Evolutionary conservation across 1,140 invertebrate species (phyloP).

Genomic region (Melipona quadrifasciata): DNA sequence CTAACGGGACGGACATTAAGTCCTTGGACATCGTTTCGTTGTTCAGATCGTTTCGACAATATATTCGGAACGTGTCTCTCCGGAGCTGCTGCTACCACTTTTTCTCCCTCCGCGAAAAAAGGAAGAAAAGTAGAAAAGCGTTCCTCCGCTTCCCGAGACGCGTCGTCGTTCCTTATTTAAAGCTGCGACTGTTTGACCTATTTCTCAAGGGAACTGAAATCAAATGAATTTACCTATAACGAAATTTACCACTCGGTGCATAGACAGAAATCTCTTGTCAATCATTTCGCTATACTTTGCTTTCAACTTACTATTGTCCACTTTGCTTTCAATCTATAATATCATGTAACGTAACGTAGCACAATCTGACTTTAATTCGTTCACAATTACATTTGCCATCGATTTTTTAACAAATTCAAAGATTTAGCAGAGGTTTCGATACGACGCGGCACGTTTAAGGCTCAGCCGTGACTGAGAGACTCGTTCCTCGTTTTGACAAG

Average conservation of each 20-base stretch:
- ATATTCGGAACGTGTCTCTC: too few species aligned
- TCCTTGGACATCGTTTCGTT: background rate
- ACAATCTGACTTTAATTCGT: too few species aligned
- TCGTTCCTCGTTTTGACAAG: background rate
- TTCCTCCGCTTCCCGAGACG: conserved; percentile 1
- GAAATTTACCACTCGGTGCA: too few species aligned
- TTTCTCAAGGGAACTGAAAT: conserved; percentile 61
- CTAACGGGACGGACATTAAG: background rate
- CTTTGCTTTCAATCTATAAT: background rate
- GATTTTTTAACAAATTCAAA: background rate
- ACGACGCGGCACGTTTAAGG: background rate
- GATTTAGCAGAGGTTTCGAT: background rate
- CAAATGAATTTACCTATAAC: background rate
- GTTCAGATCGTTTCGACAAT: background rate
- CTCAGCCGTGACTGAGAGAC: too few species aligned
- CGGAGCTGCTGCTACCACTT: background rate
- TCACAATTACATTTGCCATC: accelerated
- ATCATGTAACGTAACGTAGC: background rate
- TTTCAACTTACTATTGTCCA: background rate
- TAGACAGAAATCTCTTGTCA: background rate
- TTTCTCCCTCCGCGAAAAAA: background rate
- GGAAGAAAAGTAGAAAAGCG: background rate
- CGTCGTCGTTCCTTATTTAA: conserved; percentile 52
- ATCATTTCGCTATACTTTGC: too few species aligned
- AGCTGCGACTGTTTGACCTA: conserved; percentile 52